These are phyloP conservation scores for Phaedon cochleariae DNA, from an alignment of 2,888 invertebrate genomes.

Conservation along the genomic window DNA sequence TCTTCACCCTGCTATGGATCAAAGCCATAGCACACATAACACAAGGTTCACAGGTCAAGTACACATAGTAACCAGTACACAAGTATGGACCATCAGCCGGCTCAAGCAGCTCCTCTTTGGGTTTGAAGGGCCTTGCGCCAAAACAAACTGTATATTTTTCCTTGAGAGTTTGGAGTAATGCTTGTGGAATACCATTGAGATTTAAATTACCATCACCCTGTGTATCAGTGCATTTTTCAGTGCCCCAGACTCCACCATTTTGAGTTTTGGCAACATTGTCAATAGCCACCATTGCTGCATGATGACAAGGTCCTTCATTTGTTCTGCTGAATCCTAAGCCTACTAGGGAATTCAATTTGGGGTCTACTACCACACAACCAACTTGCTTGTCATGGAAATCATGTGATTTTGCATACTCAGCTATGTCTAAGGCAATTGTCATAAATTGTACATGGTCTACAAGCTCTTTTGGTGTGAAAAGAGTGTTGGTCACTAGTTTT, in stretches of 20 bases:
- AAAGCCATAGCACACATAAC: slow-evolving; percentile 96
- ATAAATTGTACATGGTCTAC: slow-evolving; percentile 68
- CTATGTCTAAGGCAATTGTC: slow-evolving; percentile 67
- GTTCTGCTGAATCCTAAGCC: slow-evolving; percentile 71
- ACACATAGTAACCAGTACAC: slow-evolving; percentile 88
- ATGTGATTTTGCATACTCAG: slow-evolving; percentile 52
- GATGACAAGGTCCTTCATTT: slow-evolving; percentile 76
- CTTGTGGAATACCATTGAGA: slow-evolving; percentile 61
- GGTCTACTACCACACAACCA: slow-evolving; percentile 79
- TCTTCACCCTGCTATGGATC: slow-evolving; percentile 84
- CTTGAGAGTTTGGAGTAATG: slow-evolving; percentile 47
- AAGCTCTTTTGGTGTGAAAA: slow-evolving; percentile 68
- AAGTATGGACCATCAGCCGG: slow-evolving; percentile 74
- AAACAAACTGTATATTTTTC: slow-evolving; percentile 42
- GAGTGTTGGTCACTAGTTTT: slow-evolving; percentile 68
- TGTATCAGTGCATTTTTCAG: neutral
- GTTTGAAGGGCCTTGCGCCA: slow-evolving; percentile 63
- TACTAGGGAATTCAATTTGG: slow-evolving; percentile 70
- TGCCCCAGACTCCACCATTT: slow-evolving; percentile 77
- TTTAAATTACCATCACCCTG: slow-evolving; percentile 23
- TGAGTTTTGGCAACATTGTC: slow-evolving; percentile 87
- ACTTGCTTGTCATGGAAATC: slow-evolving; percentile 45
- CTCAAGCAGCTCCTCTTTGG: slow-evolving; percentile 54
- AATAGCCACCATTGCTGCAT: slow-evolving; percentile 85
- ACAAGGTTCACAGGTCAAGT: slow-evolving; percentile 87